Evolutionary conservation across 2,888 invertebrate species (phyloP), one percentile per base, ranked within the genome.

Genomic region (Fragum sueziense): DNA sequence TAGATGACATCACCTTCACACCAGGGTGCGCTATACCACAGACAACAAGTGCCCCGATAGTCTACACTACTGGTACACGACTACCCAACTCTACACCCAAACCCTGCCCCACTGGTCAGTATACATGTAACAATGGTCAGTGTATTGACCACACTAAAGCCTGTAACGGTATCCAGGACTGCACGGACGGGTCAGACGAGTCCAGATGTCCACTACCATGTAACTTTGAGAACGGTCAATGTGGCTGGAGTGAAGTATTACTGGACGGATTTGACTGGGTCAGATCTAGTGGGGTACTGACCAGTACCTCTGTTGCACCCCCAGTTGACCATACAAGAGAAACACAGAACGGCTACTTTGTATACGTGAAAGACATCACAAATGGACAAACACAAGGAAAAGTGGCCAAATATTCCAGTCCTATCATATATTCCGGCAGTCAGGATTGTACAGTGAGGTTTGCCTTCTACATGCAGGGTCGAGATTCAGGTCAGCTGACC

Each of bases 1-100:
- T 92, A 68, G 92, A 92, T 85, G 92, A 92, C 78, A 70, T 91
- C 14, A 86, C 88, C 25, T 90, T 92, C 52, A 90, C 90, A 7
- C 90, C 91, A 34, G 89, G 87, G 2, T 92, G 92, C 86, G 86
- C 86, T 22, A 59, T 80, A 11, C 83, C 85, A 11, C 47, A 77
- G n/a, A 76, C 79, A 1, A 71, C 80, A 37, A 70, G 82, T 6
- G 82, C 85, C 20, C 79, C 81, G 57, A 9, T 74, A 0, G 80
- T 75, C 20, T 70, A 73, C 70, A 70, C 84, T 3, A 83, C 82
- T 25, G 68, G 75, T 2, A 72, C 70, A 34, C 79, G 81, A 25
- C 41, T 71, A 3, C 78, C 81, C 37, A 74, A 29, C 17, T 69
- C 82, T 17, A 76, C 80, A 65, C 81, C 84, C 9, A 82, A 59